phyloP scores from a whole-genome alignment of 2,113 vertebrate genomes.

The Chroicocephalus ridibundus region DNA sequence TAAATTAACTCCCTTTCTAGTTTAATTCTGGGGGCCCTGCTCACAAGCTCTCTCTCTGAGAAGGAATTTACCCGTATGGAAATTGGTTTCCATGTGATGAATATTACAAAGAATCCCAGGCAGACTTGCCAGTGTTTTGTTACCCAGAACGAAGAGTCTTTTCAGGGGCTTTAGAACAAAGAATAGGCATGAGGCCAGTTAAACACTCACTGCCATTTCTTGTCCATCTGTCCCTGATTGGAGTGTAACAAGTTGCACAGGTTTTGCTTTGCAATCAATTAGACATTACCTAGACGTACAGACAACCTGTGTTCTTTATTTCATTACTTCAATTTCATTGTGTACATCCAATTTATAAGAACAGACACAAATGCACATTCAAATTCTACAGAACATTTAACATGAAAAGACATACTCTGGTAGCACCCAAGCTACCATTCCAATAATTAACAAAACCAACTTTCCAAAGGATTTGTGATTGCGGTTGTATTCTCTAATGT shows the following conservation, averaged over 20 bases:
- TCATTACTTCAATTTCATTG: neutral
- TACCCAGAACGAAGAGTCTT: slow-evolving; percentile 48
- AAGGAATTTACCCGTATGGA: slow-evolving; percentile 31
- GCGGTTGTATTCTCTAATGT: neutral
- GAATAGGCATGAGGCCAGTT: slow-evolving; percentile 58
- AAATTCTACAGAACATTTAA: neutral
- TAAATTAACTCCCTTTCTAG: slow-evolving; percentile 6
- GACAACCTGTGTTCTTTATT: neutral
- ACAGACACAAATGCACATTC: neutral
- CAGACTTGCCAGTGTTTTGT: slow-evolving; percentile 54
- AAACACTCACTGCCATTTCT: slow-evolving; percentile 58
- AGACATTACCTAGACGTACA: neutral
- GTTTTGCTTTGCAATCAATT: neutral
- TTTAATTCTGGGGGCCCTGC: neutral
- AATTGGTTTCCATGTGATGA: neutral
- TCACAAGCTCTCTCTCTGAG: neutral
- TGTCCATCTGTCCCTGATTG: slow-evolving; percentile 37
- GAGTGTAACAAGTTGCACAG: neutral
- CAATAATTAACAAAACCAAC: neutral
- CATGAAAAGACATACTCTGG: neutral
- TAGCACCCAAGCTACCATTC: neutral
- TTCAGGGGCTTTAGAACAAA: slow-evolving; percentile 58
- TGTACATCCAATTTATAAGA: neutral
- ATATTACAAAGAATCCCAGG: slow-evolving; percentile 34
- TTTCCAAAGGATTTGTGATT: neutral